These are phyloP conservation scores for Aleiodes alternator DNA, from an alignment of 2,888 invertebrate genomes.

Conservation along the genomic window DNA sequence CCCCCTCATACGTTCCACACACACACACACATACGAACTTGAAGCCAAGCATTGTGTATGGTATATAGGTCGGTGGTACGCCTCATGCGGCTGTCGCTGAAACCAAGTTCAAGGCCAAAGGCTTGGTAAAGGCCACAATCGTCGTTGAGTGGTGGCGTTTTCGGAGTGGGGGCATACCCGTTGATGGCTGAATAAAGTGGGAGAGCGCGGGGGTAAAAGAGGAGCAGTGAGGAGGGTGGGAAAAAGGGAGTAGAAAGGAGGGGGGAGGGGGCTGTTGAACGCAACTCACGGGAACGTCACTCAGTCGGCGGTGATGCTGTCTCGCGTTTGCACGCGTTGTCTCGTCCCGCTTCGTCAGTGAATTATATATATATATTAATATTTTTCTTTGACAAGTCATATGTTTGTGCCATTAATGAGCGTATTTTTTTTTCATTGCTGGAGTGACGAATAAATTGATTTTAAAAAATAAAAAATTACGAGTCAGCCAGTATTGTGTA, in stretches of 20 bases:
- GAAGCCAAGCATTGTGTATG: slow-evolving; percentile 43
- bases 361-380: not conserved
- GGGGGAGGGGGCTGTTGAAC: slow-evolving; percentile 79
- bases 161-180: slow-evolving; percentile 54
- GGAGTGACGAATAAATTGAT: slow-evolving; percentile 39
- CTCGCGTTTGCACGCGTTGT: slow-evolving; percentile 72
- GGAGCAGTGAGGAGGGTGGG: slow-evolving; percentile 58
- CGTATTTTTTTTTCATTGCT: slow-evolving; percentile 13
- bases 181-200: slow-evolving; percentile 75
- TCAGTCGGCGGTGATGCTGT: slow-evolving; percentile 76
- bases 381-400: not conserved
- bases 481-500: slow-evolving; percentile 40
- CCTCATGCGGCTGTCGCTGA: slow-evolving; percentile 74
- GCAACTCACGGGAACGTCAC: slow-evolving; percentile 78
- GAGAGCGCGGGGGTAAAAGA: slow-evolving; percentile 69
- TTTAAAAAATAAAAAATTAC: not conserved
- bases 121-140: slow-evolving; percentile 75
- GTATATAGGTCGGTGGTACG: slow-evolving; percentile 72
- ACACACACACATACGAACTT: slow-evolving; percentile 14
- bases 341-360: slow-evolving; percentile 62
- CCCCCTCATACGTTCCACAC: slow-evolving; percentile 39
- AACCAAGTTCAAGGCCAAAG: slow-evolving; percentile 77
- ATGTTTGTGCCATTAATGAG: slow-evolving; percentile 48
- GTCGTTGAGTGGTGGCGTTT: slow-evolving; percentile 52
- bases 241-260: slow-evolving; percentile 65